phyloP scores from a whole-genome alignment of 2,797 vertebrate genomes.

The Protonibea diacanthus region DNA sequence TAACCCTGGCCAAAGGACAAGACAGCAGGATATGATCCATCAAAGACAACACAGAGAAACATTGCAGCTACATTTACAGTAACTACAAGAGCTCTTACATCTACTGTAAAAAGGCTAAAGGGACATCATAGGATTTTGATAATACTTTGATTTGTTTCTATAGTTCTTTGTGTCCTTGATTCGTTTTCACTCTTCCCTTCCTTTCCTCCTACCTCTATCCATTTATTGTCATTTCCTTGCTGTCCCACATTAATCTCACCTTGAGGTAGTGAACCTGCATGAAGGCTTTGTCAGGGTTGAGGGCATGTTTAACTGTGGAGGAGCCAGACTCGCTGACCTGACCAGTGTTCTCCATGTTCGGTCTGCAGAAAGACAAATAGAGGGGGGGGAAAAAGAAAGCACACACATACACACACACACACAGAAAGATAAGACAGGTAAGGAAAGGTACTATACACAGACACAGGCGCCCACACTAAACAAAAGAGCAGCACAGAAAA shows the following conservation, averaged over 20 bases:
- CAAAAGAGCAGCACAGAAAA: slow-evolving; percentile 7
- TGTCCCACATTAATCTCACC: slow-evolving; percentile 78
- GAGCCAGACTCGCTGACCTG: slow-evolving; percentile 90
- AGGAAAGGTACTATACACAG: slow-evolving; percentile 4
- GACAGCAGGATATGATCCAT: slow-evolving; percentile 38
- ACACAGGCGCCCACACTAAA: slow-evolving; percentile 1
- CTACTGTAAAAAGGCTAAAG: slow-evolving; percentile 6
- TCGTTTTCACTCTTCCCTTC: neutral
- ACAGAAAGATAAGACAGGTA: slow-evolving; percentile 20
- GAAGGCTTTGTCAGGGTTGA: slow-evolving; percentile 95
- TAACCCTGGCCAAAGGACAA: slow-evolving; percentile 88
- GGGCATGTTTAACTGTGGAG: slow-evolving; percentile 92
- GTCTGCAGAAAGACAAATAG: slow-evolving; percentile 82
- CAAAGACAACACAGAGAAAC: slow-evolving; percentile 20
- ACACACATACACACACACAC: neutral
- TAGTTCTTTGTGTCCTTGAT: too few species aligned
- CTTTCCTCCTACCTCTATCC: neutral
- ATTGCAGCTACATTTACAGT: neutral
- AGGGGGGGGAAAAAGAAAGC: slow-evolving; percentile 21
- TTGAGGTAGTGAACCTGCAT: slow-evolving; percentile 99
- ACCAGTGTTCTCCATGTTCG: slow-evolving; percentile 93
- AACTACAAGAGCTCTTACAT: slow-evolving; percentile 6
- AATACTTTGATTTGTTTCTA: neutral
- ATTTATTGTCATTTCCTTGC: slow-evolving; percentile 2
- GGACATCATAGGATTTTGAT: slow-evolving; percentile 1